phyloP scores from a whole-genome alignment of 2,888 invertebrate species.

The Apodemia hepburni region DNA sequence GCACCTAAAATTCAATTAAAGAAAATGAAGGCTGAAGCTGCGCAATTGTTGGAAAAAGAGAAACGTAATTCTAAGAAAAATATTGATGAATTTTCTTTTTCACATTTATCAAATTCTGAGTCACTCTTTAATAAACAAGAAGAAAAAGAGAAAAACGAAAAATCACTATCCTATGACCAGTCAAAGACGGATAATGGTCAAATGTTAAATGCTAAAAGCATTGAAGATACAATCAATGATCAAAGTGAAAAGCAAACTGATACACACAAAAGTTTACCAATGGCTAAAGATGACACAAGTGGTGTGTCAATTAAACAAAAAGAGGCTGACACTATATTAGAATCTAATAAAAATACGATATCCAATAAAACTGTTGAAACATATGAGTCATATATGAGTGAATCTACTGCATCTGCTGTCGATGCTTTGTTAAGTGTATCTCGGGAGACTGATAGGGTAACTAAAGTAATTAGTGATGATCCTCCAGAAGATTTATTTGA shows the following conservation, averaged over 20 bases:
- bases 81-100: conserved; percentile 28
- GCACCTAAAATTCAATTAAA: conserved; percentile 76
- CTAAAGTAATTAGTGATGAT: conserved; percentile 61
- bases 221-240: conserved; percentile 12
- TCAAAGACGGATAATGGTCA: conserved; percentile 16
- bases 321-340: conserved; percentile 8
- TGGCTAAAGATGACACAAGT: not conserved
- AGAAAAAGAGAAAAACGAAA: conserved; percentile 15
- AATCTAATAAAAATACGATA: conserved; percentile 2
- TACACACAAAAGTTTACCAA: not conserved
- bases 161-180: conserved; percentile 15
- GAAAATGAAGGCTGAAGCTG: conserved; percentile 73
- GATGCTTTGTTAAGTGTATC: conserved; percentile 69
- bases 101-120: conserved; percentile 27
- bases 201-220: conserved; percentile 13
- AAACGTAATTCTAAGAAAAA: conserved; percentile 36
- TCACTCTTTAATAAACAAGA: conserved; percentile 9
- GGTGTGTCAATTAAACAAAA: not conserved
- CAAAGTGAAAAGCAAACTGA: conserved; percentile 2
- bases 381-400: conserved; percentile 53
- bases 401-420: conserved; percentile 69
- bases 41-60: conserved; percentile 55
- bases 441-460: conserved; percentile 64
- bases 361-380: conserved; percentile 31
- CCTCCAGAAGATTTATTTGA: conserved; percentile 71